Conservation (phyloP, 1,140 invertebrate species). For the Brachionus plicatilis region DNA sequence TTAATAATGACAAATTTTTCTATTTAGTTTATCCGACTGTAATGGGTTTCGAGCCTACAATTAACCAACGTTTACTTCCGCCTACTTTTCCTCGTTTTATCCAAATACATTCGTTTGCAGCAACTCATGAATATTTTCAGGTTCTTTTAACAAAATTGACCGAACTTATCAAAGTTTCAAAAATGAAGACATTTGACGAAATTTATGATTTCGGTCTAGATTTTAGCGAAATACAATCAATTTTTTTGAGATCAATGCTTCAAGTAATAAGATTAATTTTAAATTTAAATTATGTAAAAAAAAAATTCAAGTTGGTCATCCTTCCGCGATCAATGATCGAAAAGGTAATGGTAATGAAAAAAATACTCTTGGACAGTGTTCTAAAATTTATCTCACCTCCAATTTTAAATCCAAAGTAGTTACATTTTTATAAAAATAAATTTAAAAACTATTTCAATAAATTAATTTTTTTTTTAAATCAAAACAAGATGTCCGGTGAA, state of each 20-base stretch:
- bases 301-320: background rate
- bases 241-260: slow-evolving; percentile 31
- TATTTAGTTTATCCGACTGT: slow-evolving; percentile 41
- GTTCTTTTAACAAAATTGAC: background rate
- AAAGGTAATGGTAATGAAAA: slow-evolving; percentile 5
- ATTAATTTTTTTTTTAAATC: background rate
- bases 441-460: background rate
- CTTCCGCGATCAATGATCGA: slow-evolving; percentile 9
- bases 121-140: background rate
- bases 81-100: slow-evolving; percentile 96
- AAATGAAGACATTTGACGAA: slow-evolving; percentile 17
- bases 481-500: slow-evolving; percentile 46
- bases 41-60: slow-evolving; percentile 86
- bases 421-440: background rate
- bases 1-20: background rate
- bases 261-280: background rate
- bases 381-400: slow-evolving; percentile 22
- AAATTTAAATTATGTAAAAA: background rate
- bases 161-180: background rate
- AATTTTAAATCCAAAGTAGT: slow-evolving; percentile 12
- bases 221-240: slow-evolving; percentile 5
- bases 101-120: slow-evolving; percentile 62
- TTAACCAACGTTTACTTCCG: slow-evolving; percentile 85
- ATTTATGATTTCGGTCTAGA: background rate
- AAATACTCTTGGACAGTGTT: background rate